Evolutionary conservation across 2,888 invertebrate genomes (phyloP), one percentile per base, ranked within the genome.

Genomic region (Disparrhopalites patrizii): DNA sequence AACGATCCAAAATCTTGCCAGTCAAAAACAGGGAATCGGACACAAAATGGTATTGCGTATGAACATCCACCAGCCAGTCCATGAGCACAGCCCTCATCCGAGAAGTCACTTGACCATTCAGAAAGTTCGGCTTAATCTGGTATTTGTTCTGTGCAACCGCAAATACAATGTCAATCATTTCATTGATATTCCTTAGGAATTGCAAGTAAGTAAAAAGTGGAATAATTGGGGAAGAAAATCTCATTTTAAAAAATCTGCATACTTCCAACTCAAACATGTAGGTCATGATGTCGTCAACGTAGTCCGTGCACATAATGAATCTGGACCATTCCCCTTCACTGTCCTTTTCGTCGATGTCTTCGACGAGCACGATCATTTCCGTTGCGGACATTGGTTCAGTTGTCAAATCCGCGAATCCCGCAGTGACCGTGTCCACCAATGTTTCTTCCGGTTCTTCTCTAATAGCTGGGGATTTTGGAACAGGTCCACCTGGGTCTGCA

Each of bases 11-110:
- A 20, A 94, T 88, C 72, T 89, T 87, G 62, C 96, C 86, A 62
- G 93, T 87, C 76, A 96, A 81, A 78, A 93, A 93, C 68, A 95
- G 86, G 8, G 96, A 96, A 80, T 98, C 98, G 62, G 89, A 85
- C 18, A 88, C 81, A 62, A 95, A 82, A 70, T 87, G 87, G 80
- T 95, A 97, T 77, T 92, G 89, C 57, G 84, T 81, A 75, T 94
- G 93, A 8, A 97, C 93, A 77, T 93, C 93, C 18, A 93, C 89
- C 61, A 98, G 82, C 97, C 97, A 98, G 79, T 97, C 93, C 67
- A 97, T 83, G n/a, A 98, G 83, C 56, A 94, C 89, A 15, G 88
- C 83, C 69, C 97, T 85, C 95, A 97, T 97, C 76, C 87, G 87
- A 1, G 89, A 84, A 13, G 88, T 90, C 10, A 95, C 83, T 3